Evolutionary conservation across 2,113 vertebrate genomes (phyloP).

Genomic region (Pavo muticus): DNA sequence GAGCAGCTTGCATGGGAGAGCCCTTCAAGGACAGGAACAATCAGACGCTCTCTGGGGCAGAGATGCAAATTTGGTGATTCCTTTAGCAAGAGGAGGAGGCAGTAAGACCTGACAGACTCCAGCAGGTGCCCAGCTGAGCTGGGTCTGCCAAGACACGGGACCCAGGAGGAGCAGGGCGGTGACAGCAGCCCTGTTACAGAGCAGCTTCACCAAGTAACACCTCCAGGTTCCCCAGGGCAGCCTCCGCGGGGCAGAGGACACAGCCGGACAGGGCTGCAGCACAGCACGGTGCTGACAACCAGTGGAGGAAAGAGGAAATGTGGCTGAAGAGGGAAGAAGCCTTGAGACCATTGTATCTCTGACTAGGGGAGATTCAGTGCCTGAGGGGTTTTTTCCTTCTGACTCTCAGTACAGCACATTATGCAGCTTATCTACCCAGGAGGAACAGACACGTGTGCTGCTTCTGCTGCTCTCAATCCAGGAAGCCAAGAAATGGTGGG

Average conservation of each 20-base stretch:
- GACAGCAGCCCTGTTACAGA: neutral
- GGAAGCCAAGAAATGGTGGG: neutral
- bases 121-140: neutral
- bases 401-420: neutral
- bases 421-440: neutral
- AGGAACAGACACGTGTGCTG: neutral
- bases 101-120: neutral
- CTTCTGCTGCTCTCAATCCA: neutral
- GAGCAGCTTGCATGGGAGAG: neutral
- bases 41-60: neutral
- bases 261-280: neutral
- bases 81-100: neutral
- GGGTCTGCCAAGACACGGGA: fast-evolving
- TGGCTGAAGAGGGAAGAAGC: neutral
- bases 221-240: neutral
- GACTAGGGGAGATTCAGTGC: neutral
- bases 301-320: conserved; percentile 37
- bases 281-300: conserved; percentile 49
- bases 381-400: neutral
- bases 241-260: neutral
- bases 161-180: neutral
- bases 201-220: neutral
- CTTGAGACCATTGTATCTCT: neutral
- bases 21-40: neutral
- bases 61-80: neutral